A percentile compares a stretch with the other conserved stretches of the same genome.
phyloP scores from a whole-genome alignment of 2,888 invertebrate genomes.

The Hybos culiciformis region DNA sequence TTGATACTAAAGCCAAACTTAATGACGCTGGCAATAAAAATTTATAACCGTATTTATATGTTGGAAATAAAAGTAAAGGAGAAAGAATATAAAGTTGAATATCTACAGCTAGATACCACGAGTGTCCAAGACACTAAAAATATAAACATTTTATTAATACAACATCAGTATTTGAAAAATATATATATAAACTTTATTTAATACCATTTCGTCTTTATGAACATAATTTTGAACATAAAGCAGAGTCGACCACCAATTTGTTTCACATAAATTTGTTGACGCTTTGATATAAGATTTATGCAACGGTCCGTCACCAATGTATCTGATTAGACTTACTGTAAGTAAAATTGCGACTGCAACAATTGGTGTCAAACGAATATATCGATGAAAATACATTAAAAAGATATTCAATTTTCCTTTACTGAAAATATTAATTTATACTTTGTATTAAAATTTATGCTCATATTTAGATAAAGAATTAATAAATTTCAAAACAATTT shows the following conservation, averaged over 20 bases:
- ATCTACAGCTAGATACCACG: constrained; percentile 46
- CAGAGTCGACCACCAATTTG: constrained; percentile 28
- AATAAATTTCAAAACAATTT: too few relatives aligned
- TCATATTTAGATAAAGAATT: too few relatives aligned
- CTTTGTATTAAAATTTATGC: too few relatives aligned
- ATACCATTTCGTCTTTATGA: constrained; percentile 15
- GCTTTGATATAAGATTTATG: constrained; percentile 29
- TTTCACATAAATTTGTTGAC: constrained; percentile 15
- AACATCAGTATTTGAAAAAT: background rate
- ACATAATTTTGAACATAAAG: constrained; percentile 30
- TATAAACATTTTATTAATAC: background rate
- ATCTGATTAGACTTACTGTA: constrained; percentile 30
- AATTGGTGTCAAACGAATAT: constrained; percentile 35
- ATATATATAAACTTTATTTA: background rate
- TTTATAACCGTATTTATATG: constrained; percentile 36
- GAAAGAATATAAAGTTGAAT: constrained; percentile 44
- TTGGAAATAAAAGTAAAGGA: constrained; percentile 39
- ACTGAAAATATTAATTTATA: background rate
- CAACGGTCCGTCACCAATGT: constrained; percentile 35
- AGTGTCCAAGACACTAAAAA: constrained; percentile 38
- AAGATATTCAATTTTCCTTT: constrained; percentile 14
- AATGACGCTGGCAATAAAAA: constrained; percentile 26
- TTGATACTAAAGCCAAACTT: constrained; percentile 24
- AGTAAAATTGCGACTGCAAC: constrained; percentile 34
- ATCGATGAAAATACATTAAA: constrained; percentile 18